A percentile compares a stretch with the other conserved stretches of the same genome.
These are phyloP conservation scores for Melangyna quadrimaculata DNA, from an alignment of 2,888 invertebrate genomes.

Conservation along the genomic window DNA sequence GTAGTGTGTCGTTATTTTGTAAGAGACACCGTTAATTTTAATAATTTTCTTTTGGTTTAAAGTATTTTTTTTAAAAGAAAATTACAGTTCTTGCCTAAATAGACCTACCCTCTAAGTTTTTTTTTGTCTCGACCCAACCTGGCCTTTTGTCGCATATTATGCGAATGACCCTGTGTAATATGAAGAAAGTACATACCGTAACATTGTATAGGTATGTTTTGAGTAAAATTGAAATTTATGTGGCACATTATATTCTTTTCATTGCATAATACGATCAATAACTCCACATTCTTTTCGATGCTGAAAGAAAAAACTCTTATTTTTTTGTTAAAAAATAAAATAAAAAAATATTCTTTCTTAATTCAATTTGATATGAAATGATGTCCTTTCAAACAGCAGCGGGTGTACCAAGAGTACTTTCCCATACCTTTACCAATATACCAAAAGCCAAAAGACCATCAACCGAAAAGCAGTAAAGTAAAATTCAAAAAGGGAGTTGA, in stretches of 20 bases:
- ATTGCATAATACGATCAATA: slow-evolving; percentile 58
- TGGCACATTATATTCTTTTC: slow-evolving; percentile 58
- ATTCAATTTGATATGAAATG: slow-evolving; percentile 2
- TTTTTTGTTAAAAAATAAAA: too few relatives aligned
- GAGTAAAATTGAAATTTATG: slow-evolving; percentile 58
- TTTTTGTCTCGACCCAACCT: too few relatives aligned
- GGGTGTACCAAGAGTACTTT: neutral
- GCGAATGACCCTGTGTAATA: too few relatives aligned
- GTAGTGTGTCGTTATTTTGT: too few relatives aligned
- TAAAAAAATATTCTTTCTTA: too few relatives aligned
- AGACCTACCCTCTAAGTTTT: too few relatives aligned
- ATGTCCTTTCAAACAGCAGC: slow-evolving; percentile 4
- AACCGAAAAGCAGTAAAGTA: slow-evolving; percentile 16
- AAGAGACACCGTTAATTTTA: too few relatives aligned
- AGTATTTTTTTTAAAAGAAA: too few relatives aligned
- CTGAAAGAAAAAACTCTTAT: neutral
- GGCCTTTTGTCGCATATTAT: too few relatives aligned
- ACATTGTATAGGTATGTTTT: neutral
- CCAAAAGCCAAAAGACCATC: neutral
- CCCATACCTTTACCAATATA: neutral
- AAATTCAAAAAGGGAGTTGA: slow-evolving; percentile 42
- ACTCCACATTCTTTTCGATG: slow-evolving; percentile 34
- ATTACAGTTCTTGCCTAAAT: too few relatives aligned
- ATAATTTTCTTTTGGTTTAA: too few relatives aligned
- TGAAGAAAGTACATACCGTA: too few relatives aligned